These are phyloP conservation scores for Umimayanthus kanabou DNA, from an alignment of 92 coral and sea anemone genomes.

Conservation along the genomic window DNA sequence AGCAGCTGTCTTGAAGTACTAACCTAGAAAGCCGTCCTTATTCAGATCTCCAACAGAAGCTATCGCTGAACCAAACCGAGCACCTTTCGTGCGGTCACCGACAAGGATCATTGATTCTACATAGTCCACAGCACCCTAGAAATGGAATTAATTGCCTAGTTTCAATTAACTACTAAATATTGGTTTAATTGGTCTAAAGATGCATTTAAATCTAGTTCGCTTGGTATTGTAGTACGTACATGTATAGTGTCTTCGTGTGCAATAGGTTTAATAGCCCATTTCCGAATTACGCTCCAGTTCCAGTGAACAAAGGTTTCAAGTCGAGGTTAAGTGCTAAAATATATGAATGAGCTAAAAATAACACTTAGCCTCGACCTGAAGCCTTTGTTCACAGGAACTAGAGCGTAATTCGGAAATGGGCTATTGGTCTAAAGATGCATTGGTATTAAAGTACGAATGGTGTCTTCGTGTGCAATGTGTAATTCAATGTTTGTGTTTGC, in stretches of 20 bases:
- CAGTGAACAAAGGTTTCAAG: too few relatives aligned
- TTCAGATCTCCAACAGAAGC: conserved; percentile 90
- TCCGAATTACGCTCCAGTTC: too few relatives aligned
- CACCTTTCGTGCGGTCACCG: conserved; percentile 67
- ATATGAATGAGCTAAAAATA: too few relatives aligned
- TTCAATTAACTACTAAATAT: not conserved
- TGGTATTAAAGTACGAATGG: too few relatives aligned
- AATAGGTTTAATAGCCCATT: too few relatives aligned
- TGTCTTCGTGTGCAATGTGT: not conserved
- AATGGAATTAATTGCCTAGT: not conserved
- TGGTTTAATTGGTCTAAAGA: not conserved
- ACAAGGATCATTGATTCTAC: conserved; percentile 50
- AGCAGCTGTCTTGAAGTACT: not conserved
- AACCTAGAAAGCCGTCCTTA: conserved; percentile 79
- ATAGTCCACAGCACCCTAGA: conserved; percentile 67
- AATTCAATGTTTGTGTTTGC: not conserved
- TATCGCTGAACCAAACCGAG: conserved; percentile 83
- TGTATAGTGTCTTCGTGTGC: not conserved
- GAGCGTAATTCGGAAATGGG: too few relatives aligned
- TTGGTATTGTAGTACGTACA: not conserved
- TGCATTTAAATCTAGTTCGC: too few relatives aligned
- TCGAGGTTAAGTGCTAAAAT: too few relatives aligned
- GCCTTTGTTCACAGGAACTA: too few relatives aligned
- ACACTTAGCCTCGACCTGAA: too few relatives aligned
- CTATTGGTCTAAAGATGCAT: not conserved